These are phyloP conservation scores for Actinia equina DNA, from an alignment of 64 coral and sea anemone species.

Conservation along the genomic window DNA sequence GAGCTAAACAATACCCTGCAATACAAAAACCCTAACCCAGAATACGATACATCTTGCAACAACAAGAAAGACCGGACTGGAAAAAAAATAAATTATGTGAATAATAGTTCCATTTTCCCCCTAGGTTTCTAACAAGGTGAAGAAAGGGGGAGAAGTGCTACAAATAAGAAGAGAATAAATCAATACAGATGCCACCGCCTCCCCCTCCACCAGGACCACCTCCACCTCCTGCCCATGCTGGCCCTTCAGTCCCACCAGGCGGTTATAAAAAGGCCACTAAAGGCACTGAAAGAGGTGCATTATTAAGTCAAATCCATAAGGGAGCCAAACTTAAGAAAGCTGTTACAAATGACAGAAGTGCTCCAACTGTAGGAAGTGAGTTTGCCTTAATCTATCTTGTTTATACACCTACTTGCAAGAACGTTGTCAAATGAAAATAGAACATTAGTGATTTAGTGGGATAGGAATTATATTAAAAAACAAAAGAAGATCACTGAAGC, in stretches of 20 bases:
- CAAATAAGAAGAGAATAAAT: neutral
- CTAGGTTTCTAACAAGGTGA: neutral
- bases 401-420: no score
- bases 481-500: no score
- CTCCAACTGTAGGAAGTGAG: constrained; percentile 49
- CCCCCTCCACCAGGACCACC: constrained; percentile 50
- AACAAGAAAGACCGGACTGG: no score
- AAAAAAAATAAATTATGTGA: neutral
- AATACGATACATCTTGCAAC: no score
- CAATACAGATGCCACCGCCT: constrained; percentile 39
- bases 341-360: constrained; percentile 91
- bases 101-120: neutral
- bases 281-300: constrained; percentile 55
- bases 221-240: constrained; percentile 78
- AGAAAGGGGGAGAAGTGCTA: neutral
- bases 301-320: constrained; percentile 81
- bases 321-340: constrained; percentile 88
- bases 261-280: constrained; percentile 52
- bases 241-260: constrained; percentile 57
- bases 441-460: no score
- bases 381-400: neutral
- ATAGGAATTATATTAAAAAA: no score
- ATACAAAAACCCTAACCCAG: no score
- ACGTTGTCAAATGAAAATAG: no score
- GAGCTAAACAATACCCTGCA: no score